Evolutionary conservation across 1,140 invertebrate genomes (phyloP).

Genomic region (Apis cerana): DNA sequence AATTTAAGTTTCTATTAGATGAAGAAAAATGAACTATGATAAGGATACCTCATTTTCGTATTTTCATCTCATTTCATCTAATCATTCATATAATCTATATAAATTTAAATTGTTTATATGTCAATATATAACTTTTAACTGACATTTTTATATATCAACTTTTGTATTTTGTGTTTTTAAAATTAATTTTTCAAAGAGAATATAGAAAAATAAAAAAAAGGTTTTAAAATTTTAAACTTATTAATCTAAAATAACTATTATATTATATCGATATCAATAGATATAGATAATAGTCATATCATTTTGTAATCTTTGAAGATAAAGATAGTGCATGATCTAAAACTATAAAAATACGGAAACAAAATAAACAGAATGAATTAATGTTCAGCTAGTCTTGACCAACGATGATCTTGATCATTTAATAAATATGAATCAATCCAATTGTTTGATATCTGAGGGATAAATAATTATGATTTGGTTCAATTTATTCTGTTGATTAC

Average conservation of each 20-base stretch:
- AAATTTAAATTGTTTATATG: too few species aligned
- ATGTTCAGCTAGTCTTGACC: neutral
- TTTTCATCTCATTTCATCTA: too few species aligned
- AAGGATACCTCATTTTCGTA: too few species aligned
- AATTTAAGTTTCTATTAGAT: too few species aligned
- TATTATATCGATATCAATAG: neutral
- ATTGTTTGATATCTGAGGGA: neutral
- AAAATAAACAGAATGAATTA: neutral
- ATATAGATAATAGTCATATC: neutral
- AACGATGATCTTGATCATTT: neutral
- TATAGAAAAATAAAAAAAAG: too few species aligned
- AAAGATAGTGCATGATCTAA: neutral
- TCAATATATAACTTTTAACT: too few species aligned
- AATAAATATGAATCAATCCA: neutral
- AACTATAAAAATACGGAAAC: neutral
- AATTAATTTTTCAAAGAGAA: too few species aligned
- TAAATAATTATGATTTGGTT: neutral
- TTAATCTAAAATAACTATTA: neutral
- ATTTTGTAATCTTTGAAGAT: constrained; percentile 2
- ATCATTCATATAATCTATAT: too few species aligned
- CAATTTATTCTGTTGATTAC: neutral
- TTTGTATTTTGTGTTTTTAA: too few species aligned
- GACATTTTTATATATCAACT: too few species aligned
- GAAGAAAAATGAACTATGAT: too few species aligned
- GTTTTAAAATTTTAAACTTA: too few species aligned